A percentile compares a stretch with the other conserved stretches of the same genome.
These are phyloP conservation scores for Calameuta filiformis DNA, from an alignment of 2,888 invertebrate species.

Conservation along the genomic window DNA sequence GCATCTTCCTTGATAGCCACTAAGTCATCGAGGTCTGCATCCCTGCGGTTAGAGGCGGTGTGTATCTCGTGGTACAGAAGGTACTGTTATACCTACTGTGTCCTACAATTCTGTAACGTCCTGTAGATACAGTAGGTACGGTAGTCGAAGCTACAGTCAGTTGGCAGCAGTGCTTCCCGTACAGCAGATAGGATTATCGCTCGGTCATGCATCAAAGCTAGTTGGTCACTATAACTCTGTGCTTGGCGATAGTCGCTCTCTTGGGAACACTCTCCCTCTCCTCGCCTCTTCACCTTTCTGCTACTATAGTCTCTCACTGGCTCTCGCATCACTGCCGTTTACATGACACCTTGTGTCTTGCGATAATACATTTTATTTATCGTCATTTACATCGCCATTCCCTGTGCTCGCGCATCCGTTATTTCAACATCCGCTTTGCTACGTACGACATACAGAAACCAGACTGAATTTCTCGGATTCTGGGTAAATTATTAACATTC, in stretches of 20 bases:
- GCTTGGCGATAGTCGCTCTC: conserved; percentile 11
- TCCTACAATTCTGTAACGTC: background rate
- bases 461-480: background rate
- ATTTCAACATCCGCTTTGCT: background rate
- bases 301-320: conserved; percentile 5
- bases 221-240: conserved; percentile 24
- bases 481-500: background rate
- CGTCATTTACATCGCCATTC: background rate
- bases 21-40: conserved; percentile 10
- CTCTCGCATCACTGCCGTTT: background rate
- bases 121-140: conserved; percentile 7
- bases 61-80: background rate
- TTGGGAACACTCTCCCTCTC: conserved; percentile 21
- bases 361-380: background rate
- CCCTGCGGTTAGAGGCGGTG: background rate
- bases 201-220: conserved; percentile 46
- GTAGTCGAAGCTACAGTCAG: conserved; percentile 6
- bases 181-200: conserved; percentile 43
- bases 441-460: background rate
- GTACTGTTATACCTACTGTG: background rate
- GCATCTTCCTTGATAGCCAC: conserved; percentile 19
- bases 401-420: background rate
- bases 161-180: conserved; percentile 1
- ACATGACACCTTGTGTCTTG: background rate
- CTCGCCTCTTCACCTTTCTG: conserved; percentile 2